A percentile compares a stretch with the other conserved stretches of the same genome.
These are phyloP conservation scores for Diaphora mendica DNA, from an alignment of 2,888 invertebrate species.

Conservation along the genomic window DNA sequence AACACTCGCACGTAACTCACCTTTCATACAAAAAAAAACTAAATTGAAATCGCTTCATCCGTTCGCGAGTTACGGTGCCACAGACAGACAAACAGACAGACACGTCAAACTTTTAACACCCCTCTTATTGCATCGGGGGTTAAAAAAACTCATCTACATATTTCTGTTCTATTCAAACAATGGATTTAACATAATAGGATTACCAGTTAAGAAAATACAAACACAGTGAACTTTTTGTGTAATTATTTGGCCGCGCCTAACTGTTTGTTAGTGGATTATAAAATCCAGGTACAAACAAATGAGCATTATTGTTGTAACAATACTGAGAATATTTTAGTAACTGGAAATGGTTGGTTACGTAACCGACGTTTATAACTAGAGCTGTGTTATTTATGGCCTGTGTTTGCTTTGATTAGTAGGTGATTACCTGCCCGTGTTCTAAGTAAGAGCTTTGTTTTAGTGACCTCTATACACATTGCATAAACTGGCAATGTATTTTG, in stretches of 20 bases:
- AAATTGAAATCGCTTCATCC: no score
- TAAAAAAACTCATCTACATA: no score
- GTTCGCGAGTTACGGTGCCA: no score
- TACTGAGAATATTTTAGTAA: conserved; percentile 7
- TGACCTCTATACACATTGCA: neutral
- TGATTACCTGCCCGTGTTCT: conserved; percentile 5
- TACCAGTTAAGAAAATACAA: neutral
- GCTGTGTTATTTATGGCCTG: conserved; percentile 6
- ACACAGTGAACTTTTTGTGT: neutral
- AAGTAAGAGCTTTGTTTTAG: conserved; percentile 2
- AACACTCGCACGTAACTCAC: no score
- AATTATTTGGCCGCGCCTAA: neutral
- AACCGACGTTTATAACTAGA: conserved; percentile 7
- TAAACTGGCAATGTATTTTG: neutral
- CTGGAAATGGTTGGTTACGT: conserved; percentile 1
- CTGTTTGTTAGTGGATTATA: conserved; percentile 3
- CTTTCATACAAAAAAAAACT: no score
- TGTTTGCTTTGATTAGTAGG: conserved; percentile 14
- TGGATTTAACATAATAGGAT: neutral
- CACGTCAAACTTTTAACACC: no score
- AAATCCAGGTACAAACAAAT: neutral
- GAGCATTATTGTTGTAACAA: neutral
- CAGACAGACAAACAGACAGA: no score
- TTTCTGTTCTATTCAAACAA: neutral
- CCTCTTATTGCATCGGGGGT: no score